Conservation (phyloP, 2,888 invertebrate species). For the Octonoba sinensis region DNA sequence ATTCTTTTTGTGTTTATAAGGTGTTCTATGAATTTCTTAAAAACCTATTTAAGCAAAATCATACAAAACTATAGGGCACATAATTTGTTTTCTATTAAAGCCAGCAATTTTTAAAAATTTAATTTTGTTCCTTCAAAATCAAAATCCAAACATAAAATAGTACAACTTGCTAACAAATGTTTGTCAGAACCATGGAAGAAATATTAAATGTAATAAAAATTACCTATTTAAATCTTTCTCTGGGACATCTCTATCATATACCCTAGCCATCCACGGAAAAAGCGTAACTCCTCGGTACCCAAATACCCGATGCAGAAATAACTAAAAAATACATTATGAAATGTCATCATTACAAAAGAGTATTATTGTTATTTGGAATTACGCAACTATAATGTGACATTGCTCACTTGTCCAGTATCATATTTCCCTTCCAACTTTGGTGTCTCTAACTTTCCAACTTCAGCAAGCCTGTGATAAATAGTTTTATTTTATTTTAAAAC, state of each 20-base stretch:
- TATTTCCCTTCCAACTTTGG: conserved; percentile 91
- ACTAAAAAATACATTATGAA: conserved; percentile 70
- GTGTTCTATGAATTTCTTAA: no score
- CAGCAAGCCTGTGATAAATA: conserved; percentile 81
- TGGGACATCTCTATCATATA: conserved; percentile 91
- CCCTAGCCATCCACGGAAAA: conserved; percentile 96
- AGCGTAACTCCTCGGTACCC: conserved; percentile 97
- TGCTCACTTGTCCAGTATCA: conserved; percentile 85
- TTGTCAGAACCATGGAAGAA: no score
- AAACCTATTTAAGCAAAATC: no score
- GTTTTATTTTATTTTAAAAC: neutral
- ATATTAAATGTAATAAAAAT: neutral
- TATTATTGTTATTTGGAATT: neutral
- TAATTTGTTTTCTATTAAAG: no score
- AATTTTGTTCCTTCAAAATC: no score
- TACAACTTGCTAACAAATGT: no score
- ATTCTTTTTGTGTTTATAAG: no score
- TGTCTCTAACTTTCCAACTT: conserved; percentile 91
- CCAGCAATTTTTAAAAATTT: no score
- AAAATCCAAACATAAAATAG: no score
- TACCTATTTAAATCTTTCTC: conserved; percentile 76
- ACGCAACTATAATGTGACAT: neutral
- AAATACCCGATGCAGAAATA: conserved; percentile 95
- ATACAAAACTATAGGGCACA: no score
- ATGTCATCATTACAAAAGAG: neutral